These are phyloP conservation scores for Acropternis orthonyx DNA, from an alignment of 2,797 vertebrate species.

Conservation along the genomic window DNA sequence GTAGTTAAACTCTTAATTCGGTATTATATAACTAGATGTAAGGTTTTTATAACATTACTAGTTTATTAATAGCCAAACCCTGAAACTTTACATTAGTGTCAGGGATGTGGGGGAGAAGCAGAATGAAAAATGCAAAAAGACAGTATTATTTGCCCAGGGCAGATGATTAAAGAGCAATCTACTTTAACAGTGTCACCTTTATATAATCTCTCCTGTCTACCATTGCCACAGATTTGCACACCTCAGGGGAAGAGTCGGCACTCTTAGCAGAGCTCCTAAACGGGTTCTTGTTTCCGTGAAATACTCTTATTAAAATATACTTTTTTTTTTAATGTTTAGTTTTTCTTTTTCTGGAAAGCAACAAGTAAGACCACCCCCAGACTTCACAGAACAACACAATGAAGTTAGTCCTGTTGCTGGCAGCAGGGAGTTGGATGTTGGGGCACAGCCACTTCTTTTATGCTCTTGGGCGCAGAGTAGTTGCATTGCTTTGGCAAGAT, in stretches of 20 bases:
- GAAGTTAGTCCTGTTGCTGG: not conserved
- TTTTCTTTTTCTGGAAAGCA: not conserved
- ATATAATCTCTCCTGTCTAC: conserved; percentile 48
- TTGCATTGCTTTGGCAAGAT: conserved; percentile 2
- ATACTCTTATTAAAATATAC: not conserved
- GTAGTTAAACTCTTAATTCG: not conserved
- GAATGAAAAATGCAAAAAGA: conserved; percentile 53
- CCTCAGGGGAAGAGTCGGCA: conserved; percentile 24
- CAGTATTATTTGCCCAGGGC: conserved; percentile 61
- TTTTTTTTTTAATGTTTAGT: not conserved
- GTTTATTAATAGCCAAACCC: conserved; percentile 66
- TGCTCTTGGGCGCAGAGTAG: not conserved
- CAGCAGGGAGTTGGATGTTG: not conserved
- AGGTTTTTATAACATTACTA: conserved; percentile 48
- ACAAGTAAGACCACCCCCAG: not conserved
- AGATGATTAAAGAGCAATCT: conserved; percentile 62
- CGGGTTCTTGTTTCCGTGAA: conserved; percentile 14
- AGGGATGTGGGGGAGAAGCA: conserved; percentile 32
- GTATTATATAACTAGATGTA: conserved; percentile 11
- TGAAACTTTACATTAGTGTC: conserved; percentile 49
- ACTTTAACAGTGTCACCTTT: conserved; percentile 40
- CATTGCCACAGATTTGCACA: conserved; percentile 34
- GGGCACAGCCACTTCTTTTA: not conserved
- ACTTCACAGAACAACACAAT: not conserved
- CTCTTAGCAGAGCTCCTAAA: conserved; percentile 24